Evolutionary conservation across 2,888 invertebrate genomes (phyloP).

Genomic region (Polymixis flavicincta): DNA sequence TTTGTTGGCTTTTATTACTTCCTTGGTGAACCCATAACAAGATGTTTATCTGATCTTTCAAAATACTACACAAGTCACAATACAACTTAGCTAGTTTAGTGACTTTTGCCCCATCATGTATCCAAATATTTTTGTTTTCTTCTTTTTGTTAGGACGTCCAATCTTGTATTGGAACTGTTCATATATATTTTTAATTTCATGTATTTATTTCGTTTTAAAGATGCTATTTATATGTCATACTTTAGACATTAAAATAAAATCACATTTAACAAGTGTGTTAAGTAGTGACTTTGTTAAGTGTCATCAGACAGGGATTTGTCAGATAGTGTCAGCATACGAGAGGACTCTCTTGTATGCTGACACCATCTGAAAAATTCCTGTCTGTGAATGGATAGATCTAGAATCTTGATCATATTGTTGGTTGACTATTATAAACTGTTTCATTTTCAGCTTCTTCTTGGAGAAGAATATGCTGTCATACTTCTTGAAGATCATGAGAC

Average conservation of each 20-base stretch:
- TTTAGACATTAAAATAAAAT: background rate
- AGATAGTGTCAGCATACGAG: no score
- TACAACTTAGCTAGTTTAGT: slow-evolving; percentile 9
- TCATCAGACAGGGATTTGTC: no score
- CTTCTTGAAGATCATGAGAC: slow-evolving; percentile 99
- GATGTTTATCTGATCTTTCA: background rate
- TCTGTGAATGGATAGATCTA: background rate
- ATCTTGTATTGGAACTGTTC: background rate
- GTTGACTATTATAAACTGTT: background rate
- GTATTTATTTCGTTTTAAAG: background rate
- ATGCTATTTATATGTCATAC: background rate
- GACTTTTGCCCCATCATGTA: background rate
- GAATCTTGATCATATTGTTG: background rate
- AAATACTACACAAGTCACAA: background rate
- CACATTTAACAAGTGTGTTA: background rate
- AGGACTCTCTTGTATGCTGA: background rate
- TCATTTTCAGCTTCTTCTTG: slow-evolving; percentile 96
- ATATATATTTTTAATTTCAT: background rate
- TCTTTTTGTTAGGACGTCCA: background rate
- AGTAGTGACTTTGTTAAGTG: no score
- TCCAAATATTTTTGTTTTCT: background rate
- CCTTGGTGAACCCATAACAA: no score
- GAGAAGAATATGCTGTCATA: slow-evolving; percentile 99
- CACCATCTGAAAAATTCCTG: background rate
- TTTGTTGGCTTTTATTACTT: background rate